phyloP scores from a whole-genome alignment of 2,888 invertebrate species.

The Halictus ligatus region DNA sequence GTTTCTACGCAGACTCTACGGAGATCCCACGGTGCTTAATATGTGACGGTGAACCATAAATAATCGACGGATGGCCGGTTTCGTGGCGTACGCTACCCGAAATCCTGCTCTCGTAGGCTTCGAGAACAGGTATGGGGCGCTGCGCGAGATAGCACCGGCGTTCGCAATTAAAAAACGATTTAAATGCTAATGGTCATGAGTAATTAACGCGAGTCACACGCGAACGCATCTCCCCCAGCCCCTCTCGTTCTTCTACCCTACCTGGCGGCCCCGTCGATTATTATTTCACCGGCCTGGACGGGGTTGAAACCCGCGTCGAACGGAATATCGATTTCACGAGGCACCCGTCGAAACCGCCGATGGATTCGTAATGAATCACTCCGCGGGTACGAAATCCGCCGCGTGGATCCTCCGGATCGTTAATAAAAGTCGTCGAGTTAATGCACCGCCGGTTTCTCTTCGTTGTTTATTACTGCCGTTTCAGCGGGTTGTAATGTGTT shows the following conservation, averaged over 20 bases:
- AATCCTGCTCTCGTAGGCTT: slow-evolving; percentile 51
- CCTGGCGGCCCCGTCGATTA: slow-evolving; percentile 62
- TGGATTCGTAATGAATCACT: slow-evolving; percentile 69
- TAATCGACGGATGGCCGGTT: slow-evolving; percentile 76
- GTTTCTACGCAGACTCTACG: slow-evolving; percentile 52
- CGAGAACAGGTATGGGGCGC: slow-evolving; percentile 39
- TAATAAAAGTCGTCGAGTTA: slow-evolving; percentile 62
- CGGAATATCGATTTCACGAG: slow-evolving; percentile 65
- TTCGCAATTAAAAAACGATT: slow-evolving; percentile 79
- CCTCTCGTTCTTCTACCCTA: slow-evolving; percentile 31
- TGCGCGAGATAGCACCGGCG: slow-evolving; percentile 57
- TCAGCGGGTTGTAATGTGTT: slow-evolving; percentile 26
- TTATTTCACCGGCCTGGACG: slow-evolving; percentile 60
- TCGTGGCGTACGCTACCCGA: slow-evolving; percentile 73
- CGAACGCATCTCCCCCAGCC: slow-evolving; percentile 43
- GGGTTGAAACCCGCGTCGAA: slow-evolving; percentile 47
- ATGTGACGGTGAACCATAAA: slow-evolving; percentile 76
- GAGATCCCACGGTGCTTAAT: slow-evolving; percentile 78
- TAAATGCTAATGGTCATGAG: slow-evolving; percentile 77
- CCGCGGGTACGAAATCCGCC: slow-evolving; percentile 51
- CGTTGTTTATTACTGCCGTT: slow-evolving; percentile 31
- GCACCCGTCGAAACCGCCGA: slow-evolving; percentile 58
- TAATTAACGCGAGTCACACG: slow-evolving; percentile 75
- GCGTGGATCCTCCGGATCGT: slow-evolving; percentile 55
- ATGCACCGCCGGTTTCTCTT: slow-evolving; percentile 10